Evolutionary conservation across 1,140 invertebrate genomes (phyloP), one percentile per base, ranked within the genome.

Genomic region (Orius laevigatus): DNA sequence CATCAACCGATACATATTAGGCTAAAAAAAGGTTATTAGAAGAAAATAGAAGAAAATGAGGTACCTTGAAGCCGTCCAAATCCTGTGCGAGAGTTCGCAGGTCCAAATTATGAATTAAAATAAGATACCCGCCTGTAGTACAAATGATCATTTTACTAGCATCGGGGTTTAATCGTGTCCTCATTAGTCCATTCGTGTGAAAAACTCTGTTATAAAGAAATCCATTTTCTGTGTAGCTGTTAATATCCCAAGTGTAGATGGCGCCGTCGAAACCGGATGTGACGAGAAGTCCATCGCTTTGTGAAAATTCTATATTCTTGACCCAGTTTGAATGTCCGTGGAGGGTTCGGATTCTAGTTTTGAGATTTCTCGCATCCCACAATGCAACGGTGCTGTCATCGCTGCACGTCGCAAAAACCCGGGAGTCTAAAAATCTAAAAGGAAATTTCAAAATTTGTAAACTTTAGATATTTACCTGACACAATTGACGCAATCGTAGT

Each of bases 171-270:
- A 95, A 68, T 49, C 85, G 73, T 50, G 85, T 91, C 36, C 90
- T 67, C 89, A 95, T 93, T 42, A 94, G 61, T 1, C 84, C 84
- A 54, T 79, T 80, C 12, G 79, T 81, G 52, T 78, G 70, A 60
- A 93, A 91, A 2, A 93, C 81, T 59, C 81, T 74, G 55, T 84
- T 81, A 60, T 81, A 84, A 3, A 81, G 67, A 55, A 80, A 69
- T 54, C 79, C 82, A 57, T 75, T 78, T 59, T 86, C 84, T 18
- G 81, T 81, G 58, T 72, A 75, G 55, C 74, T 76, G 64, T 92
- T 91, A 18, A 94, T 88, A 62, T 94, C 86, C 91, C 91, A 95
- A 2, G 86, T 84, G 58, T 85, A 90, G 62, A 95, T 88, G 55
- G 81, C 85, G 11, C 90, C 89, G 66, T 94, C 90, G 64, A 94